Evolutionary conservation across 2,113 vertebrate genomes (phyloP), one percentile per base, ranked within the genome.

Genomic region (Istiophorus platypterus): DNA sequence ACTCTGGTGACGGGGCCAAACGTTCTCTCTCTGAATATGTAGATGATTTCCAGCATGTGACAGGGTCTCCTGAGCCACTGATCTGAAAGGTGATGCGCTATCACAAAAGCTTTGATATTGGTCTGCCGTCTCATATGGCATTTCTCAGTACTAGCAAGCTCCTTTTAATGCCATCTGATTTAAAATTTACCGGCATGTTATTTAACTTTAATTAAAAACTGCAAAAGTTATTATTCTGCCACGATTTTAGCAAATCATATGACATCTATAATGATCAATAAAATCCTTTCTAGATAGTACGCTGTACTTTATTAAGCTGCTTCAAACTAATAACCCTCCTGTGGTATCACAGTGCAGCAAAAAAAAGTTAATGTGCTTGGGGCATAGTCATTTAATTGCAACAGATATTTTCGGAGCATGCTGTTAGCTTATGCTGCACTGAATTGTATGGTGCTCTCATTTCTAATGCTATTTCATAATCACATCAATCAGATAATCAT

Each of bases 1-100:
- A 82, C 39, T 0, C 29, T 22, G 41, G 72, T 65, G 78, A 65
- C 4, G 45, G 61, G 62, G 77, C 57, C 62, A 85, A 85, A 58
- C 22, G 20, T 59, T 84, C 45, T 67, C 61, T 20, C 37, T 1
- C 41, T 49, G 61, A 76, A 70, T 27, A 51, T 75, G 72, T 78
- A 54, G 24, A 67, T 58, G 24, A 67, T 82, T 89, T 76, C 65
- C 72, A 56, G 45, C 15, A 27, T 27, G 18, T 37, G 64, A 72
- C 2, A 9, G 49, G 69, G 63, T 49, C 58, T 24, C 76, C 61
- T 24, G 52, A 57, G 74, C 27, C 52, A 31, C 31, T 29, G 67
- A 74, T 41, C 67, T 75, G 42, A 78, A 41, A 72, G 61, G 41
- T n/a, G 51, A 42, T 1, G 18, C 14, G 75, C 47, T 34, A 51